Base-by-base conservation (phyloP, 2,113 vertebrate species). In the Trinectes maculatus region DNA sequence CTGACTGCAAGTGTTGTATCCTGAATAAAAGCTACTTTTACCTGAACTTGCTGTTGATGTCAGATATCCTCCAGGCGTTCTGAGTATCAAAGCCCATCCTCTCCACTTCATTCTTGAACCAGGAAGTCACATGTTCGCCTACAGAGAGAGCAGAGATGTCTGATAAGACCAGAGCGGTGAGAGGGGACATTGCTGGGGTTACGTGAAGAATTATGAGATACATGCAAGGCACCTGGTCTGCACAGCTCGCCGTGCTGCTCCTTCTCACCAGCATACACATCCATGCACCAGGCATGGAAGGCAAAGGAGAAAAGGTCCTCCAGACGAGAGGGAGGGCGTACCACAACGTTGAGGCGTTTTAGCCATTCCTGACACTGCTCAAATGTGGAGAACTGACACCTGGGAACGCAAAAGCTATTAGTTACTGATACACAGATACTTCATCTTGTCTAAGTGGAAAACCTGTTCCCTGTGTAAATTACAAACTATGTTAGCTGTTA, bases 1-100 rank as follows among this genome's bases (percentile, higher is more conserved):
- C 60, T 15, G 22, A 34, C 44, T 15, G 19, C 48, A 28, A 34
- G 11, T 86, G n/a, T 21, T 47, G 24, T 37, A 28, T 57, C 9
- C 24, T 60, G 46, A 62, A 68, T 54, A 68, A 76, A 43, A 67
- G 33, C 67, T 13, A 18, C 39, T 13, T 44, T 80, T 76, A 98
- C 97, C 94, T 97, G 92, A 98, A 98, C 82, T 97, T 99, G 85
- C 95, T 94, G 90, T 99, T 99, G 91, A 99, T 98, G 87, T 98
- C 97, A 36, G 96, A 95, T 87, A 98, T 96, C 90, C 98, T 95
- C 98, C 98, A 99, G 84, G 96, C 96, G 42, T 98, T 98, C 83
- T 97, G 96, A 89, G 97, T 96, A 89, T 99, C 97, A 73, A 99
- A 99, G 55, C 96, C 95, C 98, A 99, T 98, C 74, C 98, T 91